Base-by-base conservation (phyloP, 1,140 invertebrate species). In the Protaetia brevitarsis region DNA sequence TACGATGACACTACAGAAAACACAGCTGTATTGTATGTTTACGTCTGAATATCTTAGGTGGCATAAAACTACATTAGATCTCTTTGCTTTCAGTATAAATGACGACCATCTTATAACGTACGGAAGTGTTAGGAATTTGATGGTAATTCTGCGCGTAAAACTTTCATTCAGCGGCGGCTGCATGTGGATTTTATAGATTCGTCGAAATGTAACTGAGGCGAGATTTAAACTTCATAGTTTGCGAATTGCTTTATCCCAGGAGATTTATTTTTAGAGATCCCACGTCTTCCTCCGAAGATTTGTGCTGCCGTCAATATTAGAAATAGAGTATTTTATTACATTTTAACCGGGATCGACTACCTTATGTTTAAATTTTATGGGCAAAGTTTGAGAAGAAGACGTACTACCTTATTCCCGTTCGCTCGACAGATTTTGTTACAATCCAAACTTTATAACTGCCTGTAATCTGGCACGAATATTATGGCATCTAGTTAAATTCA, bases 181-280 rank as follows among this genome's bases (percentile, higher is more conserved):
- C 41, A 45, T 45, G 41, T 21, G 23, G 41, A 45, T 45, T 45
- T 45, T 45, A 45, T 45, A 45, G 41, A 45, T 45, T 19, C 16
- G 41, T 21, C 23, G 41, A 21, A 45, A 45, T 45, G 41, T 45
- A 45, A 45, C 41, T 45, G 41, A 45, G 16, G 23, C 41, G 41
- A 45, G 41, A 45, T 45, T 45, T 45, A 45, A 45, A 45, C 41
- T 45, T 45, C 41, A 45, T 45, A 45, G 41, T 45, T 45, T 45
- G 16, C 23, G 41, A 45, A 45, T 45, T 45, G 41, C 41, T 45
- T 45, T 45, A 45, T 45, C 41, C 41, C 41, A 21, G 41, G 41
- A 45, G 23, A 45, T 45, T 45, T 45, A 45, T 45, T 45, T 45
- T 45, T 45, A 45, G 41, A 16, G 41, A 21, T 19, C 16, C 23